A percentile compares a stretch with the other conserved stretches of the same genome.
Conservation (phyloP, 2,797 vertebrate genomes). For the Enoplosus armatus region DNA sequence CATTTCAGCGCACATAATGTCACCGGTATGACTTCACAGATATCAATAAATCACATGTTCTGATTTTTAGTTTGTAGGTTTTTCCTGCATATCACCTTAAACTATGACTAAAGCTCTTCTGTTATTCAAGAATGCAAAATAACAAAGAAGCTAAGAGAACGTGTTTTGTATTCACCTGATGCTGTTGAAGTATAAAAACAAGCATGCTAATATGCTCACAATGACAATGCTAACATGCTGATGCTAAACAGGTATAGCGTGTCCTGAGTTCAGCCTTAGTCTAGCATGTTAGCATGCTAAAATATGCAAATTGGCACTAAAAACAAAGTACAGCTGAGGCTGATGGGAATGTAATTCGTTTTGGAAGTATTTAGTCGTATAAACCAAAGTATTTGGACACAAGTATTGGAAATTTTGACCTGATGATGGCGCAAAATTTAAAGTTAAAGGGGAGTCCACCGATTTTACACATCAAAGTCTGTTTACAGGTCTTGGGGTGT, state of each 20-base stretch:
- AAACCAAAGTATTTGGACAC: neutral
- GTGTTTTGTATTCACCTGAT: neutral
- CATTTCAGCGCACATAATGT: neutral
- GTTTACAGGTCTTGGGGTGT: neutral
- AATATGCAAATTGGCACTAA: neutral
- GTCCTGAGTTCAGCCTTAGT: too few relatives aligned
- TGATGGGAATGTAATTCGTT: neutral
- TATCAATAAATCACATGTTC: neutral
- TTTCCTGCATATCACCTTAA: neutral
- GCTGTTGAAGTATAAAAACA: neutral
- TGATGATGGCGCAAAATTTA: neutral
- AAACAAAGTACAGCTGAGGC: neutral
- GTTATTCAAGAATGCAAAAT: neutral
- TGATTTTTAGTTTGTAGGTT: neutral
- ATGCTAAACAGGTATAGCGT: too few relatives aligned
- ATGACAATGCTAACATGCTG: neutral
- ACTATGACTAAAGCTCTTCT: neutral
- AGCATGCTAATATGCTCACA: neutral
- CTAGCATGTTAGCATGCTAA: neutral
- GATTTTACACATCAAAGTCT: neutral
- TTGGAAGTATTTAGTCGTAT: neutral
- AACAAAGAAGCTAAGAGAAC: neutral
- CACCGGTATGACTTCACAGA: neutral
- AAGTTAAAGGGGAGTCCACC: neutral
- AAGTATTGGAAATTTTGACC: neutral